phyloP scores from a whole-genome alignment of 2,888 invertebrate species.

The Drosophila subquinaria region DNA sequence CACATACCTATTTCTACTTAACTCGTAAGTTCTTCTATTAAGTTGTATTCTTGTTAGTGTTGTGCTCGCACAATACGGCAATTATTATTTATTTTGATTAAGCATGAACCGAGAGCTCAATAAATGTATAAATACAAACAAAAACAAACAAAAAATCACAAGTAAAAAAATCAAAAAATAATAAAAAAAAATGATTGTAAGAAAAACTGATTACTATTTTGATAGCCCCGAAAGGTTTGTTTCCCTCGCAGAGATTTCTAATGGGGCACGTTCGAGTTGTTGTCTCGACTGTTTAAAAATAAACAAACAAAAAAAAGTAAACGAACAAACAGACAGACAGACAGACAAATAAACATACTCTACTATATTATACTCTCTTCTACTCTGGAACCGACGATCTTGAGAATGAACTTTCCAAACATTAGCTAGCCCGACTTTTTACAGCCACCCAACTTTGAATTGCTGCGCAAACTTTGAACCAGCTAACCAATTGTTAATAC shows the following conservation, averaged over 20 bases:
- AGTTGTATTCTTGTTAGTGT: slow-evolving; percentile 49
- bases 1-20: slow-evolving; percentile 12
- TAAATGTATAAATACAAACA: slow-evolving; percentile 51
- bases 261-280: slow-evolving; percentile 72
- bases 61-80: slow-evolving; percentile 64
- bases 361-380: slow-evolving; percentile 1
- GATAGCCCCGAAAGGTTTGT: slow-evolving; percentile 69
- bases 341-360: slow-evolving; percentile 48
- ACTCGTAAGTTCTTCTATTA: slow-evolving; percentile 43
- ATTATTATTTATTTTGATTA: slow-evolving; percentile 77
- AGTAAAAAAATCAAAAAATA: slow-evolving; percentile 10
- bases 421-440: slow-evolving; percentile 48
- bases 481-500: slow-evolving; percentile 18
- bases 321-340: slow-evolving; percentile 9
- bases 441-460: slow-evolving; percentile 46
- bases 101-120: slow-evolving; percentile 76
- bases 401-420: slow-evolving; percentile 75
- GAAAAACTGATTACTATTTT: slow-evolving; percentile 70
- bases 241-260: slow-evolving; percentile 63
- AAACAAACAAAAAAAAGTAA: slow-evolving; percentile 34
- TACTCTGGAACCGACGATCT: slow-evolving; percentile 32
- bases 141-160: slow-evolving; percentile 24
- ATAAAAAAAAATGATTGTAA: slow-evolving; percentile 45
- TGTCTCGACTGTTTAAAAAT: slow-evolving; percentile 46
- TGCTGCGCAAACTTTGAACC: slow-evolving; percentile 57